A percentile compares a stretch with the other conserved stretches of the same genome.
These are phyloP conservation scores for Lepisosteus osseus DNA, from an alignment of 2,113 vertebrate species.

Conservation along the genomic window DNA sequence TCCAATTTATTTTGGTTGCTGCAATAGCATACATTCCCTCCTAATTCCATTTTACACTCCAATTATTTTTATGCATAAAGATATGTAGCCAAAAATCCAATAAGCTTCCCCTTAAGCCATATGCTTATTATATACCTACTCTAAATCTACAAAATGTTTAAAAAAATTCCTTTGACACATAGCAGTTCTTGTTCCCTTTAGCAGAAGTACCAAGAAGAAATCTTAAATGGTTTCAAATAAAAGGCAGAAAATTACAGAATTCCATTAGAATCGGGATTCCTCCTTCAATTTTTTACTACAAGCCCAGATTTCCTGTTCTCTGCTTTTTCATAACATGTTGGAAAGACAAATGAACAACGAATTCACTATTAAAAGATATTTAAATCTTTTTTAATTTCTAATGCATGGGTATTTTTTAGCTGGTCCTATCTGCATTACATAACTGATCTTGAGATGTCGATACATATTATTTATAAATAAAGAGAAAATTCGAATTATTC, in stretches of 20 bases:
- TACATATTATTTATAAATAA: too few species aligned
- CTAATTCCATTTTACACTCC: slow-evolving; percentile 13
- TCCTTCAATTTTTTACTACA: too few species aligned
- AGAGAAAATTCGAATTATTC: too few species aligned
- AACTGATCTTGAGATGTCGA: too few species aligned
- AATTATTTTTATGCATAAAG: slow-evolving; percentile 7
- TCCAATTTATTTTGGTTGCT: slow-evolving; percentile 7
- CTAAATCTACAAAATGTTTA: background rate
- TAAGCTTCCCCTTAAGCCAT: background rate
- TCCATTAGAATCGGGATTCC: background rate
- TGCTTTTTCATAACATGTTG: too few species aligned
- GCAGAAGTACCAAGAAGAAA: slow-evolving; percentile 1
- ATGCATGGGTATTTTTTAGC: too few species aligned
- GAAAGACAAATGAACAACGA: too few species aligned
- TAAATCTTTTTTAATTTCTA: too few species aligned
- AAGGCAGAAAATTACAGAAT: background rate
- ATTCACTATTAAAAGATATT: too few species aligned
- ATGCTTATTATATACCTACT: slow-evolving; percentile 2
- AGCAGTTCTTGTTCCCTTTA: background rate
- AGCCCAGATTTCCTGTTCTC: background rate
- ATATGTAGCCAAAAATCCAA: background rate
- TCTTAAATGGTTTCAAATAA: background rate
- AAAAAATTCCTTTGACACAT: background rate
- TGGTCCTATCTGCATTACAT: too few species aligned
- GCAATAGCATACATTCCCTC: slow-evolving; percentile 4